A percentile compares a stretch with the other conserved stretches of the same genome.
These are phyloP conservation scores for Actinia tenebrosa DNA, from an alignment of 64 coral and sea anemone genomes.

Conservation along the genomic window DNA sequence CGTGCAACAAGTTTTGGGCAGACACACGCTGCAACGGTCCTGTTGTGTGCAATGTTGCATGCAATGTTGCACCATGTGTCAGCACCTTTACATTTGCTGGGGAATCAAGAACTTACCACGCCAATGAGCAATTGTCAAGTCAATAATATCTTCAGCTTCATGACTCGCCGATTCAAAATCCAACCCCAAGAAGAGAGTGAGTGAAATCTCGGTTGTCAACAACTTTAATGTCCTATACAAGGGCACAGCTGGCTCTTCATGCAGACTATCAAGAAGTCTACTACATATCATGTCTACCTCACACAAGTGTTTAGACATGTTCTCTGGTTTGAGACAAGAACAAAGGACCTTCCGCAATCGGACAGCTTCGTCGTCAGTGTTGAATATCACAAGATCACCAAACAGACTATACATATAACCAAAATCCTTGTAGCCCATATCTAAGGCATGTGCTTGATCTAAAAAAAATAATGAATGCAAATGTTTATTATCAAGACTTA, in stretches of 20 bases:
- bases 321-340: slow-evolving; percentile 71
- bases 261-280: slow-evolving; percentile 51
- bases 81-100: too few species aligned
- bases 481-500: too few species aligned
- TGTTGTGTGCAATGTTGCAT: too few species aligned
- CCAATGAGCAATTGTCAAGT: slow-evolving; percentile 92
- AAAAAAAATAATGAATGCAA: not conserved
- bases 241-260: slow-evolving; percentile 23
- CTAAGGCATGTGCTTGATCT: slow-evolving; percentile 70
- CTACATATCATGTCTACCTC: slow-evolving; percentile 75
- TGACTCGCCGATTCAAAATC: slow-evolving; percentile 67
- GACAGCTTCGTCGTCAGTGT: slow-evolving; percentile 75
- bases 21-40: too few species aligned
- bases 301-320: slow-evolving; percentile 54
- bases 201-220: slow-evolving; percentile 77
- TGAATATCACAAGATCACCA: slow-evolving; percentile 88
- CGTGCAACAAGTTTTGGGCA: too few species aligned
- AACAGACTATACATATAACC: slow-evolving; percentile 96
- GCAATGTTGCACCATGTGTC: too few species aligned
- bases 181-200: slow-evolving; percentile 84
- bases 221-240: slow-evolving; percentile 75
- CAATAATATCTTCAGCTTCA: slow-evolving; percentile 67
- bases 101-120: slow-evolving; percentile 50
- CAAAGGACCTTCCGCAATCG: slow-evolving; percentile 69
- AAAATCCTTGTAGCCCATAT: slow-evolving; percentile 98